Base-by-base conservation (phyloP, 2,797 vertebrate species). In the Sternotherus odoratus region DNA sequence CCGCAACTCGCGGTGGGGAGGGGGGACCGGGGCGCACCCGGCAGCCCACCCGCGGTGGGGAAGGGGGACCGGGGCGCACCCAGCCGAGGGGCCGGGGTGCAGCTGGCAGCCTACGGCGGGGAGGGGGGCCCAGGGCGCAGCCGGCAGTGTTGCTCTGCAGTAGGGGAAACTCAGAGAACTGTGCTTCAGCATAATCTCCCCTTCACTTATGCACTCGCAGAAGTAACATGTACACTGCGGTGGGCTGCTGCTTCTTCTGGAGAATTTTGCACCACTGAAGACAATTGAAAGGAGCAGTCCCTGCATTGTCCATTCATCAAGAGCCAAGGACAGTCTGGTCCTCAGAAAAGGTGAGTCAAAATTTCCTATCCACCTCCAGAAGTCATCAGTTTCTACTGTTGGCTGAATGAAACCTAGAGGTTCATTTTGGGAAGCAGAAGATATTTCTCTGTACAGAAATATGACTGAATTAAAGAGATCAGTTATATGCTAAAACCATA, bases 391-490 rank as follows among this genome's bases (percentile, higher is more conserved):
- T 79, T 81, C 30, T 46, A 12, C 1, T 0, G 0, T 6, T 3
- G 30, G 24, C 28, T 43, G 43, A 28, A 24, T 74, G 39, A 74
- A 72, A 74, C 69, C 39, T 3, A 0, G 43, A 53, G 83, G 82
- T 15, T 23, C n/a, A 46, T 66, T 51, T 48, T 33, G 86, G 84
- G 88, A 86, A 77, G 75, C 0, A 0, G 78, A 89, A 85, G 84
- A 46, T 1, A 1, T 74, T 83, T 78, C 85, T 79, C 0, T 0
- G 56, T 50, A 53, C 1, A 9, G 13, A 56, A 2, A 0, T 4
- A 36, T 17, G 72, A 90, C 0, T 6, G 26, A 16, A 50, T n/a
- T 16, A 7, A 0, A 11, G 48, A 46, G 53, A 12, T 75, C 3
- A 82, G 80, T 75, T 72, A 72, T 94, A 74, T 74, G 39, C 39